Evolutionary conservation across 2,797 vertebrate genomes (phyloP), one percentile per base, ranked within the genome.

Genomic region (Tympanoctomys barrerae): DNA sequence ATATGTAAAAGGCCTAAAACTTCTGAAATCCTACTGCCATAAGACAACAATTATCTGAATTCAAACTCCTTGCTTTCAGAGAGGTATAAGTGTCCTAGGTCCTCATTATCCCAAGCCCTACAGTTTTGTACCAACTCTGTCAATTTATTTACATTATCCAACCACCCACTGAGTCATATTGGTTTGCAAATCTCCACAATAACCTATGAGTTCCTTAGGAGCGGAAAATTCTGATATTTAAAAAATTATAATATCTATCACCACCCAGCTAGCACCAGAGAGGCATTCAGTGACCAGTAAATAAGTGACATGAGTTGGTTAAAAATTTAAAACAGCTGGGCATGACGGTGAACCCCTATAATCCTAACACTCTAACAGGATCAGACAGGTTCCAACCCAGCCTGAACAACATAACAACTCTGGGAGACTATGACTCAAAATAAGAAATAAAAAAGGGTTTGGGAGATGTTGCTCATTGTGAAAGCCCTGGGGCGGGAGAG

Each of bases 161-260:
- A 39, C 66, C 39, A 83, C 16, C 22, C 7, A 2, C 39, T 81
- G 36, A 21, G 31, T 64, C 36, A 81, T 59, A 82, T 59, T 59
- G 75, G 61, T 89, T 91, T 89, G 64, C 54, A 89, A 64, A 94
- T 39, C 22, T 82, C 19, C 78, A 92, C 28, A 39, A 57, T 26
- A 91, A 59, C 49, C 46, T 59, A 36, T 49, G 82, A 83, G 64
- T 84, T 92, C 64, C 59, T 54, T 92, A n/a, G 49, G 22, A 87
- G 39, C 10, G 54, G 83, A 92, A 33, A 87, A 87, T 57, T 86
- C 24, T 12, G 71, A 75, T 83, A 22, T 79, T 26, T 70, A 80
- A 24, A 89, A 84, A 39, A 39, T 78, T 54, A 13, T 81, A 79
- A 88, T 52, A 80, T 19, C 86, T 68, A 54, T 46, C 39, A 39